Percentiles rank a stretch among this genome's conserved stretches.
Evolutionary conservation across 2,797 vertebrate species (phyloP).

Genomic region (Coreius guichenoti): DNA sequence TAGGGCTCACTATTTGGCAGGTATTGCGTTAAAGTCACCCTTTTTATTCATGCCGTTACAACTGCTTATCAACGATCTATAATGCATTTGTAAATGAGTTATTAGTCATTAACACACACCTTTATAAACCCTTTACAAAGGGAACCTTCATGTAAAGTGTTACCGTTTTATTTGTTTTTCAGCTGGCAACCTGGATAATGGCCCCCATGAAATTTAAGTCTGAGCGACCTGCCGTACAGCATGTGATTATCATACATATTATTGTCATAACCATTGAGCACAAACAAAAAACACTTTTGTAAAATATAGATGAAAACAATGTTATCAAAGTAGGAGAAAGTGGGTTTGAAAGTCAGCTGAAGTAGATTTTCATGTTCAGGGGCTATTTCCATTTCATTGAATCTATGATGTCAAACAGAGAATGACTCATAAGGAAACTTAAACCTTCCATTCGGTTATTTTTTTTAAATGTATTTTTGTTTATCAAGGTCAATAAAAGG

Average conservation of each 20-base stretch:
- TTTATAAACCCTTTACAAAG: no score
- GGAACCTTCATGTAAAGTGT: no score
- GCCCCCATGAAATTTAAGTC: not conserved
- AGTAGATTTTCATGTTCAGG: conserved; percentile 21
- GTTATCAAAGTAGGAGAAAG: not conserved
- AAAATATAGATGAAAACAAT: conserved; percentile 13
- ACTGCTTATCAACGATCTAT: no score
- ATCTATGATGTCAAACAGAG: not conserved
- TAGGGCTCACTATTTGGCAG: no score
- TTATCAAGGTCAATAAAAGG: not conserved
- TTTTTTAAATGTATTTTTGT: no score
- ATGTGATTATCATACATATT: not conserved
- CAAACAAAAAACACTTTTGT: not conserved
- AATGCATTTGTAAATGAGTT: no score
- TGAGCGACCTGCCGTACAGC: not conserved
- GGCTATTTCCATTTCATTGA: conserved; percentile 18
- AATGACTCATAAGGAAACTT: not conserved
- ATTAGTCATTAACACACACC: no score
- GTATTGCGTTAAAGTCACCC: no score
- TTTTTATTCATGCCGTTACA: no score
- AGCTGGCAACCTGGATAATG: not conserved
- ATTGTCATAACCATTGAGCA: not conserved
- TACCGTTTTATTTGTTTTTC: not conserved
- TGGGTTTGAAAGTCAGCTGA: not conserved
- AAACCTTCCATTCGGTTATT: not conserved